Evolutionary conservation across 2,797 vertebrate genomes (phyloP), one percentile per base, ranked within the genome.

Genomic region (Microtus californicus): DNA sequence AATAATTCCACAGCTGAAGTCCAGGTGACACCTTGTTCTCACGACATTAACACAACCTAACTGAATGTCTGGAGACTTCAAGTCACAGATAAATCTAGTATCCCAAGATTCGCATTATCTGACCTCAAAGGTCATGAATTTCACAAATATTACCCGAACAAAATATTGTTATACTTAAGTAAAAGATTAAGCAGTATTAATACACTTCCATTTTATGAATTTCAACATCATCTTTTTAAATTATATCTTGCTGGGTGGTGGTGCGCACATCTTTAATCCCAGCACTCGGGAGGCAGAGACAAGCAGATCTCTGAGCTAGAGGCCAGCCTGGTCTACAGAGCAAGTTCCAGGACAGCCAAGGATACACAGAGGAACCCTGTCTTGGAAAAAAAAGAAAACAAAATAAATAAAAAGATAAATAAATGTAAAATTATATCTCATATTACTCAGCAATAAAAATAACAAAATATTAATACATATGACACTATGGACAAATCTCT

Each of bases 221-320:
- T 86, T 90, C 54, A 90, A 93, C 29, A 69, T 89, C 37, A 91
- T 63, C 43, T 93, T n/a, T 59, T 94, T 48, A 89, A 85, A 82
- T 34, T 82, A 15, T 82, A 63, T 63, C 21, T 34, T 40, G 21
- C 37, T 10, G 11, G 5, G 4, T 40, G 10, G 10, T 40, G 37
- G 37, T 23, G 10, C 13, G 12, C 5, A 73, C 37, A 73, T 5
- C 71, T 40, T 73, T 73, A 73, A 25, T 73, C 21, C 37, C 21
- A 73, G 37, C 37, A 40, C 37, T 73, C 0, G 0, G 0, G 37
- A 40, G 71, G 37, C 71, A 73, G 37, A 73, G 37, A 21, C 37
- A 73, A 5, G 71, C 10, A 40, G 21, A 73, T 40, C n/a, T 73
- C 19, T 40, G 9, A 12, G 21, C 40, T 73, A 2, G 9, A 73